Percentiles rank a stretch among this genome's conserved stretches.
Conservation (phyloP, 2,113 vertebrate species). For the Siniperca knerii region DNA sequence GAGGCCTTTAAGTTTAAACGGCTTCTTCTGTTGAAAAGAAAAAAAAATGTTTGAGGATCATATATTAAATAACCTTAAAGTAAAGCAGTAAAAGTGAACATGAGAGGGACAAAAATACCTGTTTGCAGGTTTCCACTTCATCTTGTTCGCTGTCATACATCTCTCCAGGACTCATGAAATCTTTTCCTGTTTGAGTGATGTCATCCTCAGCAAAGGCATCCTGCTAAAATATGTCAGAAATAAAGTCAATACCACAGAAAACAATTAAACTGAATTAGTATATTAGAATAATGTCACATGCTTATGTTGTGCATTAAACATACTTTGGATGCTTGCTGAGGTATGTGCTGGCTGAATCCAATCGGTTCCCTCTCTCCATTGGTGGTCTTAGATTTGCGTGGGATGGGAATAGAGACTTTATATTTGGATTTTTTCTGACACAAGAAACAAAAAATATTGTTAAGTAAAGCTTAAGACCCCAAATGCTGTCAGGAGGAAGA, state of each 20-base stretch:
- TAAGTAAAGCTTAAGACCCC: neutral
- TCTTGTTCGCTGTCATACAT: constrained; percentile 34
- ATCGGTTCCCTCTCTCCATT: neutral
- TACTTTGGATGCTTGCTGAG: constrained; percentile 28
- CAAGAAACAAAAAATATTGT: neutral
- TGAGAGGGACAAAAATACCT: constrained; percentile 29
- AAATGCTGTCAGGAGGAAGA: neutral
- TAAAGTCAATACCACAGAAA: neutral
- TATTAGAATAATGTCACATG: fast-evolving
- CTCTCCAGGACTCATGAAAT: neutral
- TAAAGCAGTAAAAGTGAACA: neutral
- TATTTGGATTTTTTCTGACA: constrained; percentile 54
- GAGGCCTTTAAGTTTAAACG: constrained; percentile 57
- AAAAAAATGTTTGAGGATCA: neutral
- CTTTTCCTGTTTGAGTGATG: neutral
- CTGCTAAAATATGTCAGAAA: constrained; percentile 11
- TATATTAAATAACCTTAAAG: neutral
- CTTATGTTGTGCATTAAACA: neutral
- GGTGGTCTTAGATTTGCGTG: neutral
- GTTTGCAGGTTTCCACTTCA: constrained; percentile 48
- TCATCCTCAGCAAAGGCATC: constrained; percentile 24
- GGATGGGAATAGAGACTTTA: neutral
- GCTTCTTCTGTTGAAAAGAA: constrained; percentile 59
- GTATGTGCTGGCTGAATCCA: neutral
- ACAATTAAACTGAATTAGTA: neutral